A percentile compares a stretch with the other conserved stretches of the same genome.
Conservation (phyloP, 2,113 vertebrate species). For the Symphodus melops region DNA sequence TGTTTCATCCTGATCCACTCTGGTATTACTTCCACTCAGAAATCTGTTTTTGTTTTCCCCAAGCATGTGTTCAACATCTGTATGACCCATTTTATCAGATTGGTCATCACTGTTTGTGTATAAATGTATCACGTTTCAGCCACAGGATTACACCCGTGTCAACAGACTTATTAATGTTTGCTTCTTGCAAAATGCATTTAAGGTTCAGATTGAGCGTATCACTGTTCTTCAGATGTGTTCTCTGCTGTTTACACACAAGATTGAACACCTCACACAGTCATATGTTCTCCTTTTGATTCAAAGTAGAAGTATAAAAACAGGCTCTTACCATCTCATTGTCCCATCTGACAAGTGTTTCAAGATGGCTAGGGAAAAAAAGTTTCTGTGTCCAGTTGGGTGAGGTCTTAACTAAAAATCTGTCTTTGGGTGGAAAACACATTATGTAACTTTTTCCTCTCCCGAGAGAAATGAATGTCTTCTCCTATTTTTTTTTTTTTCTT, state of each 20-base stretch:
- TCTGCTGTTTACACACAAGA: constrained; percentile 15
- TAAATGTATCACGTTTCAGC: neutral
- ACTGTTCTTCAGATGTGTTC: neutral
- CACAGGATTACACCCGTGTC: neutral
- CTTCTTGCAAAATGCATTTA: neutral
- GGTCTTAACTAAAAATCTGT: constrained; percentile 34
- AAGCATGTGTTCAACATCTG: constrained; percentile 15
- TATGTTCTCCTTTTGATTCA: neutral
- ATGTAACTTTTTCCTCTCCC: constrained; percentile 53
- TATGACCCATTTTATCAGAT: neutral
- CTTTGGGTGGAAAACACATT: constrained; percentile 58
- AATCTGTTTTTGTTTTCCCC: constrained; percentile 9
- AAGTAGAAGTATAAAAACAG: neutral
- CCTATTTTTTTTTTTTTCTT: constrained; percentile 46
- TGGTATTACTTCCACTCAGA: constrained; percentile 18
- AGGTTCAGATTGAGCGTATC: neutral
- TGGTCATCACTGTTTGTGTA: neutral
- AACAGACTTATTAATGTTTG: neutral
- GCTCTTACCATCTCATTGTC: neutral
- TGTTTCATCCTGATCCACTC: constrained; percentile 3
- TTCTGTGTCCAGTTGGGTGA: constrained; percentile 28
- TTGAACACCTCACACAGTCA: neutral
- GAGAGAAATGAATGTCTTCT: constrained; percentile 50
- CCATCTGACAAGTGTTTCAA: constrained; percentile 12
- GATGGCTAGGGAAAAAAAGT: constrained; percentile 11